phyloP scores from a whole-genome alignment of 2,113 vertebrate genomes.

The Malurus elegans region DNA sequence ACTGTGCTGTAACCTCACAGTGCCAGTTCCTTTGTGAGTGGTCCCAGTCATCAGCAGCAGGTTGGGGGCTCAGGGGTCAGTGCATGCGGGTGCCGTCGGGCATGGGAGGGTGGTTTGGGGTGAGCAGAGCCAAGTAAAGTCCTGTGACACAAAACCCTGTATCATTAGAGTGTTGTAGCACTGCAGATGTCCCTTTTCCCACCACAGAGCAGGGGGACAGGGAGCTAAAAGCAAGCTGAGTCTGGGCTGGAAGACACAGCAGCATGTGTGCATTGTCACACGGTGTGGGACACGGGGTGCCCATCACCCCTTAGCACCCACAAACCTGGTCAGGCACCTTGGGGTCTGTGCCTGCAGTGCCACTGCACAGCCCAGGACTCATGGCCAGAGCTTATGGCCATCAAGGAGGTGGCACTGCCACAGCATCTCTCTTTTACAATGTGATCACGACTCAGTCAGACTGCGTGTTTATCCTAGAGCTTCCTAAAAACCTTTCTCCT shows the following conservation, averaged over 20 bases:
- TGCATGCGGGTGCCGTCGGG: rapidly evolving
- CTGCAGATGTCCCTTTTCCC: neutral
- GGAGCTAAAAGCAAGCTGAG: neutral
- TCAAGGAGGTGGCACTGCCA: neutral
- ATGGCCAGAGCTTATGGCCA: neutral
- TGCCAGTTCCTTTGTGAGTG: neutral
- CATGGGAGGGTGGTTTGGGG: neutral
- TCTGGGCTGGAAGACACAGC: neutral
- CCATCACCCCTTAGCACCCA: neutral
- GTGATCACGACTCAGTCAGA: neutral
- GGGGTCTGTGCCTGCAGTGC: neutral
- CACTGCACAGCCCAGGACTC: neutral
- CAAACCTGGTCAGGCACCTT: neutral
- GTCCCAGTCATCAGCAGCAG: neutral
- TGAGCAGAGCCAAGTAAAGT: neutral
- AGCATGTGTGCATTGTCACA: rapidly evolving
- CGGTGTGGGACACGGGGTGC: neutral
- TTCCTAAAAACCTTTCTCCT: neutral
- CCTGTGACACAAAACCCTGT: neutral
- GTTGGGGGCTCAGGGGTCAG: neutral
- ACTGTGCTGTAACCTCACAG: neutral
- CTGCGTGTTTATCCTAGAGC: neutral
- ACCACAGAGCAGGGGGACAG: neutral
- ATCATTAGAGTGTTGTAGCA: neutral
- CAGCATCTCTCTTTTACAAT: neutral